Conservation (phyloP, 2,113 vertebrate genomes). For the Hippocampus guttulatus region DNA sequence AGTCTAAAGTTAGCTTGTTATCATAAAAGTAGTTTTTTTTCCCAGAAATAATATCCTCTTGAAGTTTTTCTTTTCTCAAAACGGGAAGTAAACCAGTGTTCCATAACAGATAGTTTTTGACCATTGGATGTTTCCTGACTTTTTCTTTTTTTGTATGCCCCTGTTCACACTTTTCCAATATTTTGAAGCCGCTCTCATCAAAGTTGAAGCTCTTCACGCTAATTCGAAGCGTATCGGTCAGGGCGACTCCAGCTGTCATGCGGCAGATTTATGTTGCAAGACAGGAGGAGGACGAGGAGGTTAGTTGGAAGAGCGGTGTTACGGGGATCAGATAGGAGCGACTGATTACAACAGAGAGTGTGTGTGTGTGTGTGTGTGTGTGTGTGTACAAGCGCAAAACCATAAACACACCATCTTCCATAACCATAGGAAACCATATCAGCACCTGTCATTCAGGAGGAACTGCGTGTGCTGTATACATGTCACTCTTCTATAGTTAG, state of each 20-base stretch:
- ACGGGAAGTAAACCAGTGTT: neutral
- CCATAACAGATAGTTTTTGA: neutral
- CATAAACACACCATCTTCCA: slow-evolving; percentile 44
- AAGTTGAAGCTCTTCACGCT: slow-evolving; percentile 32
- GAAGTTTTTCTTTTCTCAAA: neutral
- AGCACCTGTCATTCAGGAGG: slow-evolving; percentile 46
- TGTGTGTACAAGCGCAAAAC: slow-evolving; percentile 19
- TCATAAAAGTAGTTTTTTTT: neutral
- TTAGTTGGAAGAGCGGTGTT: neutral
- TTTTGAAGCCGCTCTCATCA: slow-evolving; percentile 32
- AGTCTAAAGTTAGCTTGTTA: neutral
- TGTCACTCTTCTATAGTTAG: slow-evolving; percentile 64
- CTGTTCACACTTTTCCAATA: slow-evolving; percentile 10
- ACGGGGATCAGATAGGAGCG: slow-evolving; percentile 52
- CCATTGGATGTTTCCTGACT: neutral
- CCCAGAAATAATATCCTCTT: neutral
- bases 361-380: neutral
- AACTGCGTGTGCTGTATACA: slow-evolving; percentile 26
- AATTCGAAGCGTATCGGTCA: slow-evolving; percentile 51
- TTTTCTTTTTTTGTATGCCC: neutral
- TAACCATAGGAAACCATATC: slow-evolving; percentile 65
- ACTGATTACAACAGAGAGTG: slow-evolving; percentile 43
- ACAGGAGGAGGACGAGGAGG: slow-evolving; percentile 13
- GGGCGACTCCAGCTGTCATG: slow-evolving; percentile 53
- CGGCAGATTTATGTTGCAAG: slow-evolving; percentile 56